Evolutionary conservation across 2,888 invertebrate genomes (phyloP).

Genomic region (Merodon equestris): DNA sequence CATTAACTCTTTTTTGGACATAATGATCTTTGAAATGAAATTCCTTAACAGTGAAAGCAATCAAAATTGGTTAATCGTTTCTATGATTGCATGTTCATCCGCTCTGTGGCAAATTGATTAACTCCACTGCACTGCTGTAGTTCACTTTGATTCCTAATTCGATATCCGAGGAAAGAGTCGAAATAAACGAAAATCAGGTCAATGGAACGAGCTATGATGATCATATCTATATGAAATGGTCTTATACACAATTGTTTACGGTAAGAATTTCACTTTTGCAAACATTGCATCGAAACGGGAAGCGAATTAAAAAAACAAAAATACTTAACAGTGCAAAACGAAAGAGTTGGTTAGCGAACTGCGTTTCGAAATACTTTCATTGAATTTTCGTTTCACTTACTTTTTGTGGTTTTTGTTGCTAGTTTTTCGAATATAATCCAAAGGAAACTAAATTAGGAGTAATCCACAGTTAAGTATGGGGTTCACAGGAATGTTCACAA

Average conservation of each 20-base stretch:
- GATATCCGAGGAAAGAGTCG: too few species aligned
- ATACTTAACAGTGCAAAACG: conserved; percentile 15
- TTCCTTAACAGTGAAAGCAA: too few species aligned
- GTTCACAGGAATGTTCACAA: conserved; percentile 25
- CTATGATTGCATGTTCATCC: too few species aligned
- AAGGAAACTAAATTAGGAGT: conserved; percentile 12
- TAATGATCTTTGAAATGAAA: too few species aligned
- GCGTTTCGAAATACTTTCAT: not conserved
- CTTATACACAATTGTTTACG: conserved; percentile 14
- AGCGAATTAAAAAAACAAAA: conserved; percentile 16
- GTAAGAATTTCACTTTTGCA: conserved; percentile 51
- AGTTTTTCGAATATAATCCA: conserved; percentile 35
- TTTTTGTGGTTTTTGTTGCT: conserved; percentile 53
- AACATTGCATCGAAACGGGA: conserved; percentile 17
- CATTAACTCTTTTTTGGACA: too few species aligned
- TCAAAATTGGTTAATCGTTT: too few species aligned
- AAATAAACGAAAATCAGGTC: too few species aligned
- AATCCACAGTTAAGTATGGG: conserved; percentile 42
- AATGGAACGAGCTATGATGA: too few species aligned
- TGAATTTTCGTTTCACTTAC: conserved; percentile 64
- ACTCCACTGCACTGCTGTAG: too few species aligned
- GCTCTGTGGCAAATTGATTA: too few species aligned
- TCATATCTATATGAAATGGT: too few species aligned
- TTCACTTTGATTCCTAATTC: too few species aligned
- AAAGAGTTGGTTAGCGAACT: conserved; percentile 54